Evolutionary conservation across 2,888 invertebrate genomes (phyloP), one percentile per base, ranked within the genome.

Genomic region (Phortica okadai): DNA sequence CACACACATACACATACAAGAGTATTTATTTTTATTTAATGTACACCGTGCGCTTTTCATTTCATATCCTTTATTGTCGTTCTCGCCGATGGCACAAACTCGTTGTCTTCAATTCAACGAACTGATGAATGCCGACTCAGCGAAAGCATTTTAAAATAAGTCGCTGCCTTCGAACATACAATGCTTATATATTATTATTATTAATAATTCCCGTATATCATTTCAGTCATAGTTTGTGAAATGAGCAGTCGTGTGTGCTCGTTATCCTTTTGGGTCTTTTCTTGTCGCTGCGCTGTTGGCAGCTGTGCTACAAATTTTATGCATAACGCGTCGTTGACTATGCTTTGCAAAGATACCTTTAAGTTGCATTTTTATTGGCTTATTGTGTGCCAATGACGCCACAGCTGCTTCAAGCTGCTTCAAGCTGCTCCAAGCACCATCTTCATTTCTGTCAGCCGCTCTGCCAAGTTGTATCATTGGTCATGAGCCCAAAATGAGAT

Each of bases 311-410:
- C 10, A 25, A 6, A 25, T 69, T 85, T 83, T 83, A 85, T 85
- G 87, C 87, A 78, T 74, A 79, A 82, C 85, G 83, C 87, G 85
- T 85, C 78, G 74, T 75, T 67, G 78, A 78, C 82, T 85, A 80
- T 83, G 78, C 83, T 81, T 80, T 80, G 78, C 81, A 81, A 81
- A 87, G 62, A 62, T 50, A 70, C 84, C 85, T 84, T 84, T 84
- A 82, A 84, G 86, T 86, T 87, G 85, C 86, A 84, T 87, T 86
- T 87, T 85, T 87, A 85, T 85, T 85, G 85, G 82, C 83, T 84
- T 78, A 74, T 83, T 76, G 58, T 79, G 78, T 33, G 56, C 14
- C 56, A 56, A 56, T 56, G 56, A 56, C 56, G 6, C 56, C 1
- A 16, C 7, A 56, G 6, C n/a, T 6, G 14, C 56, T 10, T 2